Conservation (phyloP, 2,797 vertebrate genomes). For the Peromyscus eremicus region DNA sequence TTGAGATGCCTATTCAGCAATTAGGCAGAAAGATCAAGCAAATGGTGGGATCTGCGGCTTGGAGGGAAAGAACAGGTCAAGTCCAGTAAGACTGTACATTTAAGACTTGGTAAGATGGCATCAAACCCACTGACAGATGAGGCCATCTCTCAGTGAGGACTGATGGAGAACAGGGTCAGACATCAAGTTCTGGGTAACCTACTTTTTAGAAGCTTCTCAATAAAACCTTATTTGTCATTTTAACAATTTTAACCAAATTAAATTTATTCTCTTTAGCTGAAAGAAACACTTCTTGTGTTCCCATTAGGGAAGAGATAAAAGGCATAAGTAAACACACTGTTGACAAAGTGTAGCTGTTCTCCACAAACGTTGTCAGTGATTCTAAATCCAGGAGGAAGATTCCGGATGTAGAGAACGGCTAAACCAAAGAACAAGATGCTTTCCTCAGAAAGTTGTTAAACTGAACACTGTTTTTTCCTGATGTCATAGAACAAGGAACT, state of each 20-base stretch:
- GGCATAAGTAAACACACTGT: neutral
- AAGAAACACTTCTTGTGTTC: neutral
- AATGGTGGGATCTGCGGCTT: neutral
- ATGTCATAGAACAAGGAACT: neutral
- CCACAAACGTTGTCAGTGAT: neutral
- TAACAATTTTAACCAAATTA: neutral
- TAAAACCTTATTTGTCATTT: neutral
- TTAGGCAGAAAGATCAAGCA: neutral
- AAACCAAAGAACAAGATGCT: neutral
- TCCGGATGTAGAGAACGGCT: neutral
- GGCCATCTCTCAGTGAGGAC: neutral
- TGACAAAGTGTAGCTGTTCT: neutral
- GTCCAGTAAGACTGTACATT: neutral
- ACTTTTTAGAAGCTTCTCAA: neutral
- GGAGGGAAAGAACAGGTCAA: neutral
- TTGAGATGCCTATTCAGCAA: neutral
- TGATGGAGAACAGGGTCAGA: neutral
- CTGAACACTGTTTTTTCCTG: neutral
- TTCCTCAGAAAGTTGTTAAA: constrained; percentile 3
- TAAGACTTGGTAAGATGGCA: neutral
- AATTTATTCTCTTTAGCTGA: constrained; percentile 26
- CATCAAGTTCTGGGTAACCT: neutral
- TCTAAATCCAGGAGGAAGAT: neutral
- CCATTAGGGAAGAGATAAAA: neutral
- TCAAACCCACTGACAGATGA: neutral